Evolutionary conservation across 92 coral and sea anemone species (phyloP), one percentile per base, ranked within the genome.

Genomic region (Blastomussa wellsi): DNA sequence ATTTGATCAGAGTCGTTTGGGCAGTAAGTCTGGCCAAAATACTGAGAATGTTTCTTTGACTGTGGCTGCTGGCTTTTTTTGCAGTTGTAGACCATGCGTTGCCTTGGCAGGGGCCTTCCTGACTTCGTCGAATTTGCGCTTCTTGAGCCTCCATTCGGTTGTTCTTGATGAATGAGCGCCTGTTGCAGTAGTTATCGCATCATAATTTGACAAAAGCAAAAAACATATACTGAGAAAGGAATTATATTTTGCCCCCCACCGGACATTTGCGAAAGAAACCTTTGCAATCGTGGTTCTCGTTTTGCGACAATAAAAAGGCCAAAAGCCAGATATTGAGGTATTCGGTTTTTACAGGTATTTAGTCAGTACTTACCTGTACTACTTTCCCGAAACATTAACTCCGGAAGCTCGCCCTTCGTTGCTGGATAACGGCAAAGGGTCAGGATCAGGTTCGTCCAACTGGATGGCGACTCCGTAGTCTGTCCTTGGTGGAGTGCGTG

Each of bases 141-240:
- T 75, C n/a, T 49, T n/a, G 15, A 26, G 36, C 39, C 79, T 59
- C 79, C 79, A 75, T 11, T 12, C 24, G 17, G 41, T 75, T 75
- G 79, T 75, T 48, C 26, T 71, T 4, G 76, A 15, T 1, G 10
- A 2, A 75, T 24, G 4, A 8, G 22, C 38, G 32, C n/a, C 79
- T 74, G 60, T 29, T 13, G 12, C 3, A 19, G 38, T 1, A 49
- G 24, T 48, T 1, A 48, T 48, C 12, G n/a, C n/a, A n/a, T n/a
- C n/a, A n/a, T n/a, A n/a, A n/a, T n/a, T n/a, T n/a, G n/a, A n/a
- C n/a, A n/a, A n/a, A n/a, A n/a, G n/a, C n/a, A n/a, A n/a, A n/a
- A n/a, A n/a, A n/a, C n/a, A n/a, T n/a, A n/a, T n/a, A n/a, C n/a
- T n/a, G n/a, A n/a, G n/a, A n/a, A n/a, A n/a, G n/a, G n/a, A n/a